Conservation (phyloP, 1,140 invertebrate species). For the Drosophila navojoa region DNA sequence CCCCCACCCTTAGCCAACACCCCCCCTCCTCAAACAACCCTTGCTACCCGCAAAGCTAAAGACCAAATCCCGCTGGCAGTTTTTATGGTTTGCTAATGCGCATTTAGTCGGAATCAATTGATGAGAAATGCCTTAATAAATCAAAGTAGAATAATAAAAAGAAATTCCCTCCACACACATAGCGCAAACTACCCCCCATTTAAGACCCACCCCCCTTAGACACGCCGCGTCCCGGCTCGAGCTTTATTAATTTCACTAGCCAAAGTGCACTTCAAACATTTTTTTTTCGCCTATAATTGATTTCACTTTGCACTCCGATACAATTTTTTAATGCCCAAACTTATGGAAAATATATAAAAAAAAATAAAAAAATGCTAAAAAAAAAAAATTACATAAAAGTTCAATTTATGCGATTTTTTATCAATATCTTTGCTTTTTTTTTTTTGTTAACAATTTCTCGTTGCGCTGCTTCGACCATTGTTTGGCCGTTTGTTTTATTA, state of each 20-base stretch:
- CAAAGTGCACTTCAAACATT: constrained; percentile 61
- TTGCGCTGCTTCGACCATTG: constrained; percentile 9
- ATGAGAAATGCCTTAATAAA: constrained; percentile 56
- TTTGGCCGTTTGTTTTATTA: constrained; percentile 35
- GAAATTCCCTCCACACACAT: neutral
- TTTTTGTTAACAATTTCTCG: constrained; percentile 52
- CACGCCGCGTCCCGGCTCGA: neutral
- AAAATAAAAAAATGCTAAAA: constrained; percentile 30
- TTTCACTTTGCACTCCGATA: constrained; percentile 53
- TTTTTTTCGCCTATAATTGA: constrained; percentile 68
- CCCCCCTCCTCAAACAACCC: neutral
- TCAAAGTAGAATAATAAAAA: constrained; percentile 41
- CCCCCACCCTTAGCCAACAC: neutral
- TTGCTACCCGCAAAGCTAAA: neutral
- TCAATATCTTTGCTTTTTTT: constrained; percentile 24
- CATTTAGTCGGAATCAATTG: constrained; percentile 70
- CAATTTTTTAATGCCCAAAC: constrained; percentile 39
- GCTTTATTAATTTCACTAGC: constrained; percentile 68
- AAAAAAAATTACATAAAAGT: constrained; percentile 49
- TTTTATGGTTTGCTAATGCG: constrained; percentile 61
- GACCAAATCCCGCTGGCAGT: constrained; percentile 8
- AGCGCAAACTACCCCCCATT: constrained; percentile 29
- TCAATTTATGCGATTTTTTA: constrained; percentile 44
- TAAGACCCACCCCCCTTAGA: neutral
- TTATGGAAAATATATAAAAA: constrained; percentile 19